Conservation (phyloP, 1,140 invertebrate species). For the Pantala flavescens region DNA sequence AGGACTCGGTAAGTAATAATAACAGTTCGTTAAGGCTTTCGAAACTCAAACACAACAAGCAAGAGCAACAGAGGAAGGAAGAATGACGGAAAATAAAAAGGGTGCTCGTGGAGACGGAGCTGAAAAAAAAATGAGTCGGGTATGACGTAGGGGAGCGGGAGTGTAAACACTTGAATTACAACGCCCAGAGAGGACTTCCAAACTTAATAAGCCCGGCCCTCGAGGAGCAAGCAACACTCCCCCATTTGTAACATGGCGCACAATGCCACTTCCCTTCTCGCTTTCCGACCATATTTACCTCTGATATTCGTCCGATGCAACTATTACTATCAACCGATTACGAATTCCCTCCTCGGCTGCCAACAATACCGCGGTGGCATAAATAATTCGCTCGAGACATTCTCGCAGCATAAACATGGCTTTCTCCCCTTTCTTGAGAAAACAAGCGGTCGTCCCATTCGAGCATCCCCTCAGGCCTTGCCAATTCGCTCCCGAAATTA, state of each 20-base stretch:
- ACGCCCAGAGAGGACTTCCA: slow-evolving; percentile 6
- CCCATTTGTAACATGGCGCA: not conserved
- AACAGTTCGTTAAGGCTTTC: slow-evolving; percentile 9
- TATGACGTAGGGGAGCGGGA: not conserved
- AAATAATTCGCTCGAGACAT: not conserved
- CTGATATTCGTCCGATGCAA: no score
- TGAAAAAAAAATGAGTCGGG: not conserved
- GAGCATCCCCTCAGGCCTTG: not conserved
- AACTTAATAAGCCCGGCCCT: not conserved
- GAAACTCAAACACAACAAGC: slow-evolving; percentile 1
- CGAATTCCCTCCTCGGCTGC: not conserved
- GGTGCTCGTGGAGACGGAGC: not conserved
- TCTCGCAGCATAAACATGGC: not conserved
- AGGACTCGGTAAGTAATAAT: not conserved
- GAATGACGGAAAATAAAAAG: not conserved
- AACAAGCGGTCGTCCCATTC: not conserved
- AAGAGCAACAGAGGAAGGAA: not conserved
- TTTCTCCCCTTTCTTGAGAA: not conserved
- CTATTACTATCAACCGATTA: no score
- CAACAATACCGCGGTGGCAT: not conserved
- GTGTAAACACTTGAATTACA: slow-evolving; percentile 10
- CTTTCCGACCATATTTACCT: not conserved
- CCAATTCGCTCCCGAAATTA: no score
- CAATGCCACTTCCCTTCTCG: not conserved
- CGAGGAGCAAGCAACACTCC: not conserved